Base-by-base conservation (phyloP, 2,797 vertebrate genomes). In the Chelon labrosus region DNA sequence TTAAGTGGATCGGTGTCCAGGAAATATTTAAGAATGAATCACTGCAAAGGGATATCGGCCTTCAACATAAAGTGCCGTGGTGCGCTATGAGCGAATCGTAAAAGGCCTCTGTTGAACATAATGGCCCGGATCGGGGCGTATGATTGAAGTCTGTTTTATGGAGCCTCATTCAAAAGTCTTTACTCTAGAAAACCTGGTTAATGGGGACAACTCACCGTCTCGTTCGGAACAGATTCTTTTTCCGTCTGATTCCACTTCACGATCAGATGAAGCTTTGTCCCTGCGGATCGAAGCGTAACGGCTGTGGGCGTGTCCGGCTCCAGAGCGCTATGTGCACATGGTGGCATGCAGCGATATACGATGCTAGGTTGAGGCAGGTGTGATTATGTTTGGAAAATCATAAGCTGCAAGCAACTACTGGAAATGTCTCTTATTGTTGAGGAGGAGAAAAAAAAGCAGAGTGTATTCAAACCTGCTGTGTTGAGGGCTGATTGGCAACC, bases 1-100 rank as follows among this genome's bases (percentile, higher is more conserved):
- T 85, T 76, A 77, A 82, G 31, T 58, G 46, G 56, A 85, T 79
- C 20, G 19, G 60, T 46, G 68, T 84, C 67, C 56, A 49, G 83
- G 75, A 85, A 82, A 73, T 84, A 65, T 82, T 81, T 70, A 46
- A 78, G 47, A 78, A 53, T 66, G 64, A 85, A 82, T 85, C 71
- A 71, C 59, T 73, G 20, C 66, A 57, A 61, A 67, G 80, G 85
- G 84, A 81, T 31, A 59, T 53, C 42, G 46, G 70, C 69, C 72
- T 69, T 55, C 41, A 19, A 60, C 70, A 69, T 74, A 61, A 82
- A 83, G 67, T 12, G 70, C 75, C 50, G 41, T 9, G 41, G 49
- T 39, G 74, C 46, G 79, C 73, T 80, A 68, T 39, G 51, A 68
- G 63, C 3, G 2, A 31, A 54, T 83, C 53, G 5, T 80, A 77